phyloP scores from a whole-genome alignment of 2,113 vertebrate species.

The Corythornis vintsioides region DNA sequence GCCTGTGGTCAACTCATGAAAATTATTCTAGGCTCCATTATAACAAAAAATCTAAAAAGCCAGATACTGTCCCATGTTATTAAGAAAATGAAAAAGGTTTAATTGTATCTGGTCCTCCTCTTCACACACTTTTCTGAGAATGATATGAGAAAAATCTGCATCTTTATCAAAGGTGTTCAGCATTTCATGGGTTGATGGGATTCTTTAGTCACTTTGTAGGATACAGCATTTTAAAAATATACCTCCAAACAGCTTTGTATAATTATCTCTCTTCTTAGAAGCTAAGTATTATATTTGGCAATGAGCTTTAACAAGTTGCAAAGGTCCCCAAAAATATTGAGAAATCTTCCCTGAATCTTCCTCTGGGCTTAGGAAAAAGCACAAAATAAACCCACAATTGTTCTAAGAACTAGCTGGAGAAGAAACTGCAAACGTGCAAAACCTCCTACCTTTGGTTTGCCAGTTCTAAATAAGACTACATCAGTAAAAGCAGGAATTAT shows the following conservation, averaged over 20 bases:
- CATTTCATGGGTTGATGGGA: neutral
- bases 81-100: neutral
- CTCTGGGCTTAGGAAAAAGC: neutral
- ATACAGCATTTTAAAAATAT: neutral
- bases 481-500: neutral
- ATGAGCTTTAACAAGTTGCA: neutral
- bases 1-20: neutral
- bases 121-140: neutral
- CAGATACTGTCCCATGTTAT: neutral
- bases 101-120: neutral
- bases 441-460: neutral
- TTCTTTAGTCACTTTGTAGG: neutral
- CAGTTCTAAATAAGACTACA: neutral
- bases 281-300: neutral
- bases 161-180: neutral
- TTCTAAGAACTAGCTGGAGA: constrained; percentile 26
- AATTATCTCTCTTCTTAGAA: neutral
- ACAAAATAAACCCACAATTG: neutral
- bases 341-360: constrained; percentile 20
- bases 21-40: neutral
- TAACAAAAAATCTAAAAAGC: neutral
- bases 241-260: neutral
- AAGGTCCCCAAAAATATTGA: neutral
- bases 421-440: constrained; percentile 12
- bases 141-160: neutral